phyloP scores from a whole-genome alignment of 2,113 vertebrate genomes.

The Coracopsis vasa region DNA sequence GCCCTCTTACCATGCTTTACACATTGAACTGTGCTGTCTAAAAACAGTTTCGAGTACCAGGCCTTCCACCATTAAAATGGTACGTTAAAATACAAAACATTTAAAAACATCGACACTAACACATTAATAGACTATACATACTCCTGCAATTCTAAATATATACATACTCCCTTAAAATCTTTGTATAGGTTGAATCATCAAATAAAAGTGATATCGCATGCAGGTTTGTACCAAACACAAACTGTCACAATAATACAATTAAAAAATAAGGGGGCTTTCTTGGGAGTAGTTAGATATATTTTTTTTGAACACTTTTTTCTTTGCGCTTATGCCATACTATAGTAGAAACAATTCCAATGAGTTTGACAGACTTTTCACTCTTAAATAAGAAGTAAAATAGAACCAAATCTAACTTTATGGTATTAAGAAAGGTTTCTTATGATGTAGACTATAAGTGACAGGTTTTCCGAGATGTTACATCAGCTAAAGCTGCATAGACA shows the following conservation, averaged over 20 bases:
- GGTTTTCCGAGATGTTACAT: too few relatives aligned
- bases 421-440: neutral
- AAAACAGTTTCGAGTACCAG: neutral
- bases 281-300: accelerated
- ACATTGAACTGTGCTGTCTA: neutral
- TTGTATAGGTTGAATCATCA: neutral
- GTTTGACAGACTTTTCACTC: neutral
- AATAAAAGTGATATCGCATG: neutral
- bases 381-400: neutral
- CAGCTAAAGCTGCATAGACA: too few relatives aligned
- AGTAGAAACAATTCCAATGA: neutral
- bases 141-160: neutral
- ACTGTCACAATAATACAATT: neutral
- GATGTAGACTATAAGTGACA: neutral
- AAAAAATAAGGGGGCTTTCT: neutral
- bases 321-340: accelerated
- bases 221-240: neutral
- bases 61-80: neutral
- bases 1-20: neutral
- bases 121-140: neutral
- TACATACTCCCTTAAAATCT: neutral
- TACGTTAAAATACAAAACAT: neutral
- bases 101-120: neutral
- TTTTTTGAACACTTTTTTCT: neutral
- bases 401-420: neutral